Percentiles rank a stretch among this genome's conserved stretches.
Evolutionary conservation across 2,797 vertebrate genomes (phyloP).

Genomic region (Acanthopagrus latus): DNA sequence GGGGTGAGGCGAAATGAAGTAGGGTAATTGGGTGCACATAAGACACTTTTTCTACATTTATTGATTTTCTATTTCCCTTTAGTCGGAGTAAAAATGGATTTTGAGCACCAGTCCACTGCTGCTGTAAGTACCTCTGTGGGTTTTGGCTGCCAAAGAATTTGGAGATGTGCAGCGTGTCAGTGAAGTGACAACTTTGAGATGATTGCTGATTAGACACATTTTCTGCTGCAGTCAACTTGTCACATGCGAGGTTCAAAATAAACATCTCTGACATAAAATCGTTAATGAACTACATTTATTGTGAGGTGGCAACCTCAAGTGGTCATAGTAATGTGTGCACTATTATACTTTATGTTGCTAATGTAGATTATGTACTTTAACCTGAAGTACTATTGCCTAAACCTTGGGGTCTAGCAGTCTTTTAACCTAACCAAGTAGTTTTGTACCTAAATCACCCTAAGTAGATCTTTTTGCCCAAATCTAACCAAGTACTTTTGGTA

Average conservation of each 20-base stretch:
- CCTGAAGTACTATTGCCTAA: no score
- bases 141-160: conserved; percentile 1
- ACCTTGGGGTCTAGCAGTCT: no score
- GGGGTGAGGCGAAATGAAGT: conserved; percentile 8
- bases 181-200: neutral
- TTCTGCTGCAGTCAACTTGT: conserved; percentile 36
- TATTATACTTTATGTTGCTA: no score
- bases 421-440: no score
- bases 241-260: conserved; percentile 30
- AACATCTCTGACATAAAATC: conserved; percentile 27
- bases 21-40: conserved; percentile 8
- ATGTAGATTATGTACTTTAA: no score
- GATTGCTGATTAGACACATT: conserved; percentile 28
- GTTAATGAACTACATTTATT: conserved; percentile 13
- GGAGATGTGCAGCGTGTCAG: neutral
- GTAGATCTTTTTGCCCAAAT: no score
- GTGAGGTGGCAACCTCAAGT: no score
- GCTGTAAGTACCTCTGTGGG: neutral
- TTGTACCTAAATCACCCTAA: no score
- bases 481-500: no score
- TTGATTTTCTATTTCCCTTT: conserved; percentile 31
- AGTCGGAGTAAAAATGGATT: conserved; percentile 20
- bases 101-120: conserved; percentile 5
- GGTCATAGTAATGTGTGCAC: no score
- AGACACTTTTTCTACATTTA: conserved; percentile 27